Conservation (phyloP, 2,888 invertebrate species). For the Holacanthella duospinosa region DNA sequence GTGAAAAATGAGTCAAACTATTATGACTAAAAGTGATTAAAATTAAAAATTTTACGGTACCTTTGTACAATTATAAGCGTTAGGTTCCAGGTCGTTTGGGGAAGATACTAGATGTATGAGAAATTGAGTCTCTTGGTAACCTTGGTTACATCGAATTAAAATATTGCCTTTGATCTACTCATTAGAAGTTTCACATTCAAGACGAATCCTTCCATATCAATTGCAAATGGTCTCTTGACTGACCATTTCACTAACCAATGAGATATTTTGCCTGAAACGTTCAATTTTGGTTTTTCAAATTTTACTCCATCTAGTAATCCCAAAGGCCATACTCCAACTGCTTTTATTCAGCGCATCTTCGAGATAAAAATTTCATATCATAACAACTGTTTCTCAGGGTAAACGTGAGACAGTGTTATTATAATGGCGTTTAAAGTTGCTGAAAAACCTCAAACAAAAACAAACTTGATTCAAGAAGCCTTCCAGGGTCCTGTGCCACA, state of each 20-base stretch:
- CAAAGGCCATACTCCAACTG: constrained; percentile 89
- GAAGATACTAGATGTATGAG: too few relatives aligned
- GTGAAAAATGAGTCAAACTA: too few relatives aligned
- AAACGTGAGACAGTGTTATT: constrained; percentile 58
- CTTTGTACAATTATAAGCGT: constrained; percentile 81
- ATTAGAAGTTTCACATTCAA: constrained; percentile 66
- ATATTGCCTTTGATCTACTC: constrained; percentile 59
- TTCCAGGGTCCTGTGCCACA: too few relatives aligned
- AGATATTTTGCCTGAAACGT: constrained; percentile 44
- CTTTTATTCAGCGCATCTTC: constrained; percentile 67
- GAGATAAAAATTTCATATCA: constrained; percentile 35
- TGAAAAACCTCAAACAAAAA: constrained; percentile 49
- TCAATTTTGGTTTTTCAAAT: constrained; percentile 78
- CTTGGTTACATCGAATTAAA: constrained; percentile 75
- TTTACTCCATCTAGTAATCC: constrained; percentile 89
- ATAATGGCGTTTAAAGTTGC: constrained; percentile 66
- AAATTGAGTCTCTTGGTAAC: too few relatives aligned
- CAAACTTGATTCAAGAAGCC: constrained; percentile 55
- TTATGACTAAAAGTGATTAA: neutral
- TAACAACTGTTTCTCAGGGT: constrained; percentile 43
- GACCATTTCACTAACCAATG: constrained; percentile 51
- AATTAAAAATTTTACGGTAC: constrained; percentile 40
- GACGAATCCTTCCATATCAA: constrained; percentile 97
- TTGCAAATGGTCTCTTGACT: constrained; percentile 81
- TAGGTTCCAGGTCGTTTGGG: constrained; percentile 69